These are phyloP conservation scores for Prunella himalayana DNA, from an alignment of 2,113 vertebrate genomes.

Conservation along the genomic window DNA sequence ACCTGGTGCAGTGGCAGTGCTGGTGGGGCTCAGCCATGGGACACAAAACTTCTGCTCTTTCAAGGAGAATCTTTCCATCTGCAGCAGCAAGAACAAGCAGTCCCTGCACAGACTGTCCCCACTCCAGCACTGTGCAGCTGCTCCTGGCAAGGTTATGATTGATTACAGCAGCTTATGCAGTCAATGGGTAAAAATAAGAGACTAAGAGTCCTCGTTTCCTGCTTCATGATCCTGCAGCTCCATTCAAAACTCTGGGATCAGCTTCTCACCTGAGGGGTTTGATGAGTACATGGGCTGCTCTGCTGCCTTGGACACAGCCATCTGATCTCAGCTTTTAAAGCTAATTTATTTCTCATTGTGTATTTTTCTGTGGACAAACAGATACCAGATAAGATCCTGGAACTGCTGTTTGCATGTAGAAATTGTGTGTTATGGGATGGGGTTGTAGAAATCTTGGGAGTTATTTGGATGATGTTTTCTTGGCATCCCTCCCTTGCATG, in stretches of 20 bases:
- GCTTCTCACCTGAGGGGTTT: neutral
- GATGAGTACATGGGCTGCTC: neutral
- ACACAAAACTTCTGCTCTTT: neutral
- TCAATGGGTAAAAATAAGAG: neutral
- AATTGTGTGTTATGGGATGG: neutral
- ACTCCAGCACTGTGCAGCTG: neutral
- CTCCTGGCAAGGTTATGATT: neutral
- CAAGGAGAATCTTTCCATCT: neutral
- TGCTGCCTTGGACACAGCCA: accelerated
- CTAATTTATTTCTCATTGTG: neutral
- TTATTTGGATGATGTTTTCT: neutral
- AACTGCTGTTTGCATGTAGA: neutral
- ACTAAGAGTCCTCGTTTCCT: neutral
- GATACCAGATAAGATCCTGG: neutral
- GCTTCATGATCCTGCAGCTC: neutral
- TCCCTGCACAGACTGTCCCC: neutral
- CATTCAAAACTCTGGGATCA: neutral
- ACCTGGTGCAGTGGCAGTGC: neutral
- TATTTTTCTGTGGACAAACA: neutral
- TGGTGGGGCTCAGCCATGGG: neutral
- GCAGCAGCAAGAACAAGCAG: neutral
- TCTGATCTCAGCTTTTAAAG: neutral
- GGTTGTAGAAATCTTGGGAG: neutral
- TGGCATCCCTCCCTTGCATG: neutral
- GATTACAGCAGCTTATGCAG: neutral